A percentile compares a stretch with the other conserved stretches of the same genome.
Evolutionary conservation across 2,113 vertebrate species (phyloP).

Genomic region (Eptesicus fuscus): DNA sequence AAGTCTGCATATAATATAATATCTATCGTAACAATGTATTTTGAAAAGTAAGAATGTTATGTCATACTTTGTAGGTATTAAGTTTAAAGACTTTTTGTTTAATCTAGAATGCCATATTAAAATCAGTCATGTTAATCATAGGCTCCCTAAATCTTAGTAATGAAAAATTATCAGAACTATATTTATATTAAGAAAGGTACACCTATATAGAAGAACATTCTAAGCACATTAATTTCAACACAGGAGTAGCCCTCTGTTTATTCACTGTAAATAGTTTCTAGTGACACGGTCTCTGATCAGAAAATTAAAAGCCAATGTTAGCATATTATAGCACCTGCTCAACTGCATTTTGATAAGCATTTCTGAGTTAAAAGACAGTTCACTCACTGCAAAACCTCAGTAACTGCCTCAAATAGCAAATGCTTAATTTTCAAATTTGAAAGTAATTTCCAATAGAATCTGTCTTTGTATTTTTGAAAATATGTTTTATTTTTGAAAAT

Average conservation of each 20-base stretch:
- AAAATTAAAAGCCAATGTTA: not conserved
- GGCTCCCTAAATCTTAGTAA: not conserved
- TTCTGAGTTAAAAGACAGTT: not conserved
- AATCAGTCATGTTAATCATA: not conserved
- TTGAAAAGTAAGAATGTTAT: not conserved
- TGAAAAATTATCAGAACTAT: not conserved
- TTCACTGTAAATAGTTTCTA: not conserved
- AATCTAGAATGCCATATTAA: not conserved
- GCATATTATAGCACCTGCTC: not conserved
- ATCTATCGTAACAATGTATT: not conserved
- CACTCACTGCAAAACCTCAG: not conserved
- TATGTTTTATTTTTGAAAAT: conserved; percentile 4
- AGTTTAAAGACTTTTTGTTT: not conserved
- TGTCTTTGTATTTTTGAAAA: not conserved
- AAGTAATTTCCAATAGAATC: not conserved
- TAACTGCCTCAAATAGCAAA: conserved; percentile 8
- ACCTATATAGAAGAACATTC: not conserved
- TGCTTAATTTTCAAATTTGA: conserved; percentile 3
- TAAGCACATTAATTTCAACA: not conserved
- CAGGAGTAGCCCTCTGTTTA: not conserved
- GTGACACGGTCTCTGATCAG: not conserved
- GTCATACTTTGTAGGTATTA: not conserved
- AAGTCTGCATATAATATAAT: not conserved
- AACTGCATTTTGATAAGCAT: not conserved
- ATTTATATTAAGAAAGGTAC: not conserved